These are phyloP conservation scores for Latrodectus geometricus DNA, from an alignment of 1,140 invertebrate genomes.

Conservation along the genomic window DNA sequence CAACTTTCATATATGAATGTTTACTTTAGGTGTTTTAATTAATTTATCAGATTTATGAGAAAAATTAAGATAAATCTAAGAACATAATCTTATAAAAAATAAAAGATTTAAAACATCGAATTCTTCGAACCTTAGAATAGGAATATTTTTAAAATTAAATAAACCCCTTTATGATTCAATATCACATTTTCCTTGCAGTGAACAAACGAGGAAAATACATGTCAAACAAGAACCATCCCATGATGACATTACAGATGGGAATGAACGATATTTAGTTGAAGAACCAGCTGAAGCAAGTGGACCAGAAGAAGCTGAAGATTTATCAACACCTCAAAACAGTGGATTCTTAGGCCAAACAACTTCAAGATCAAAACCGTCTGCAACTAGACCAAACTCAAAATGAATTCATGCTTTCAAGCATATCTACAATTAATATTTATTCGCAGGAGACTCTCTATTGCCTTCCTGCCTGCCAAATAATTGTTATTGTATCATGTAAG, in stretches of 20 bases:
- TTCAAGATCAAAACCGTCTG: constrained; percentile 34
- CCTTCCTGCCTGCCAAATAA: background rate
- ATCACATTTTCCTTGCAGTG: constrained; percentile 22
- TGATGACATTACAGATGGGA: constrained; percentile 41
- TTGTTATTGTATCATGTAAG: background rate
- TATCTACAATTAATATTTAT: constrained; percentile 1
- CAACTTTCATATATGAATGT: too few species aligned
- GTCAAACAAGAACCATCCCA: constrained; percentile 45
- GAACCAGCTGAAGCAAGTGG: constrained; percentile 50
- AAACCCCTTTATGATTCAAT: too few species aligned
- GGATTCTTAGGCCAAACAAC: constrained; percentile 28
- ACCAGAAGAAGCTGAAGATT: constrained; percentile 51
- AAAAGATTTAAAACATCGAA: too few species aligned
- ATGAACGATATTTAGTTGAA: constrained; percentile 44
- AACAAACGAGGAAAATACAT: constrained; percentile 38
- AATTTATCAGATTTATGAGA: too few species aligned
- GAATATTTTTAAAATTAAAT: too few species aligned
- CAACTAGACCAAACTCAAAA: constrained; percentile 45
- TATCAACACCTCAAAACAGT: constrained; percentile 47
- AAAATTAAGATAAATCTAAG: too few species aligned
- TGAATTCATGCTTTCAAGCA: constrained; percentile 2
- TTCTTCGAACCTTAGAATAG: too few species aligned
- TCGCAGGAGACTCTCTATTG: background rate
- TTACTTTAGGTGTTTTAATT: too few species aligned
- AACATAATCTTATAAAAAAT: too few species aligned